Percentiles rank a stretch among this genome's conserved stretches.
phyloP scores from a whole-genome alignment of 2,888 invertebrate genomes.

The Lasioglossum villosulum region DNA sequence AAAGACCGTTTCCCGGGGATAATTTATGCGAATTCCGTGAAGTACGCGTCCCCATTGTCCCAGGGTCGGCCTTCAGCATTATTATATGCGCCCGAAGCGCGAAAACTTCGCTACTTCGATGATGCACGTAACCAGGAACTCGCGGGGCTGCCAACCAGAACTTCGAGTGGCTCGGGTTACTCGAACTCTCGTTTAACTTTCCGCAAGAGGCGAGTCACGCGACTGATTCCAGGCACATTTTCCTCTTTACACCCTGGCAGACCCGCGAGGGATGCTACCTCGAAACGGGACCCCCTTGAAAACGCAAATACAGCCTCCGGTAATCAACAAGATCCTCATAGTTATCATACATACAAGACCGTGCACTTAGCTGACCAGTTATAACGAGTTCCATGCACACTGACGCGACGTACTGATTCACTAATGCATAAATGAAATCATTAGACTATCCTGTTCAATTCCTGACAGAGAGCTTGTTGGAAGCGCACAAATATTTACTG shows the following conservation, averaged over 20 bases:
- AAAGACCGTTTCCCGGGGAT: conserved; percentile 2
- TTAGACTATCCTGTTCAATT: not conserved
- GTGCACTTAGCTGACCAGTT: not conserved
- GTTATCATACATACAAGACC: not conserved
- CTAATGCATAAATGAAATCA: not conserved
- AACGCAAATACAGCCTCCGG: conserved; percentile 5
- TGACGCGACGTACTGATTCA: not conserved
- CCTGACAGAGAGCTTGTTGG: not conserved
- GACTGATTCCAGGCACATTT: conserved; percentile 54
- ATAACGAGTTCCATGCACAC: not conserved
- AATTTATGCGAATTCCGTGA: conserved; percentile 39
- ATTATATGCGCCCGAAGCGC: conserved; percentile 34
- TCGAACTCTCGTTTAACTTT: conserved; percentile 59
- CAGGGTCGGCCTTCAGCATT: conserved; percentile 39
- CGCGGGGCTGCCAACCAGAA: conserved; percentile 33
- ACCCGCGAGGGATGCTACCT: conserved; percentile 13
- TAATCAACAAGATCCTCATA: conserved; percentile 13
- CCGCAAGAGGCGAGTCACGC: conserved; percentile 51
- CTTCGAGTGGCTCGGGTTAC: conserved; percentile 61
- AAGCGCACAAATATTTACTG: not conserved
- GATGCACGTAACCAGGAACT: conserved; percentile 52
- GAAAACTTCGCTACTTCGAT: conserved; percentile 53
- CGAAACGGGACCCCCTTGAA: not conserved
- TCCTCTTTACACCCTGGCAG: conserved; percentile 12
- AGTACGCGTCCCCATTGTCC: conserved; percentile 14